These are phyloP conservation scores for Eolophus roseicapilla DNA, from an alignment of 2,113 vertebrate genomes.

Conservation along the genomic window DNA sequence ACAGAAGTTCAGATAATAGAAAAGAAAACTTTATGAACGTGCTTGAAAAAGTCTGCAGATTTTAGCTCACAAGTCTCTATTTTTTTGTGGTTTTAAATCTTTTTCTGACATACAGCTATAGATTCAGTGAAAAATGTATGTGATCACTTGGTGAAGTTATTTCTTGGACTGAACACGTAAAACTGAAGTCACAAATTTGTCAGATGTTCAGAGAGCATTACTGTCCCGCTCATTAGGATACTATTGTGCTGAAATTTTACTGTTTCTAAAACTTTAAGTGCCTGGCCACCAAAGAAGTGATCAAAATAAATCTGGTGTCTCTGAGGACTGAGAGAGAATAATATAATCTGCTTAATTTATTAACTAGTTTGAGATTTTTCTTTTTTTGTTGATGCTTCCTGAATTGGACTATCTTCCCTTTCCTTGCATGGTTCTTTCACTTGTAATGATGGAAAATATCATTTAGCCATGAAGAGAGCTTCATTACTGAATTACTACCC, in stretches of 20 bases:
- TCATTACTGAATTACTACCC: not conserved
- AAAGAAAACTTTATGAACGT: not conserved
- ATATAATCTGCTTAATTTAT: not conserved
- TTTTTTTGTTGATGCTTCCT: not conserved
- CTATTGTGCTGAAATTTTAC: not conserved
- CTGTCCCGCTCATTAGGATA: not conserved
- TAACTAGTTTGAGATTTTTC: too few relatives aligned
- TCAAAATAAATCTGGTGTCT: not conserved
- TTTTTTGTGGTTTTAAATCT: not conserved
- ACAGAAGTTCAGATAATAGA: not conserved
- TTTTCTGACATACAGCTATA: not conserved
- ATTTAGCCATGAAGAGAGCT: not conserved
- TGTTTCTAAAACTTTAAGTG: not conserved
- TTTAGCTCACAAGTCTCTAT: not conserved
- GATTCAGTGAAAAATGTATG: not conserved
- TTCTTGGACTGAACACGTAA: not conserved
- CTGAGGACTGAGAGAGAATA: not conserved
- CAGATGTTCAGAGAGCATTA: not conserved
- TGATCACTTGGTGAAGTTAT: not conserved
- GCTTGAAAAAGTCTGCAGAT: not conserved
- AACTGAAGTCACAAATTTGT: not conserved
- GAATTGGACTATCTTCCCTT: not conserved
- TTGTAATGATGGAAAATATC: not conserved
- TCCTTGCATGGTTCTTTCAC: not conserved
- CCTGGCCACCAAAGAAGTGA: not conserved